A percentile compares a stretch with the other conserved stretches of the same genome.
Conservation (phyloP, 1,140 invertebrate species). For the Polypedilum pembai region DNA sequence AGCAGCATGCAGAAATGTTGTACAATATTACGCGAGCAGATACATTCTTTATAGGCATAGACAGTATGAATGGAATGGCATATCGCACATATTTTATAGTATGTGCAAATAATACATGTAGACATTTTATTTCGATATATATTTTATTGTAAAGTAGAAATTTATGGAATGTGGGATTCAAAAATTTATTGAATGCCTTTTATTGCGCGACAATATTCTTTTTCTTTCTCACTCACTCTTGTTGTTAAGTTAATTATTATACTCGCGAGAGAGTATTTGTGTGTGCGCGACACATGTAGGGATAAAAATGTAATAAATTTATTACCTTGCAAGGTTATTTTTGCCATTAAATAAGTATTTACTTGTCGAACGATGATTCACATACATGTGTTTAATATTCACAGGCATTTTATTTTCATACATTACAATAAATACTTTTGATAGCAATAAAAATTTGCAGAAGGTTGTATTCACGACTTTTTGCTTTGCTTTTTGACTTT, state of each 20-base stretch:
- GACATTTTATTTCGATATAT: too few relatives aligned
- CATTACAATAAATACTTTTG: too few relatives aligned
- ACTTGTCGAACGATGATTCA: too few relatives aligned
- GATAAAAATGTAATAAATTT: too few relatives aligned
- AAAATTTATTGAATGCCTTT: conserved; percentile 19
- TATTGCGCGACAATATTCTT: conserved; percentile 11
- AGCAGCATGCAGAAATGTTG: not conserved
- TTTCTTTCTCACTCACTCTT: not conserved
- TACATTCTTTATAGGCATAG: conserved; percentile 3
- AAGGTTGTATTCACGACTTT: too few relatives aligned
- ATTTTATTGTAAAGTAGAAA: not conserved
- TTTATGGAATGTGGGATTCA: conserved; percentile 17
- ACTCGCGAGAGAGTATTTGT: not conserved
- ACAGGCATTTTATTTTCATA: too few relatives aligned
- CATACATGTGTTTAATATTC: too few relatives aligned
- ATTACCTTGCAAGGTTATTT: too few relatives aligned
- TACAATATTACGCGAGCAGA: not conserved
- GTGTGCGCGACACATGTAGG: too few relatives aligned
- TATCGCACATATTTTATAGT: not conserved
- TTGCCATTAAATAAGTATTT: too few relatives aligned
- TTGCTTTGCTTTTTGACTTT: too few relatives aligned
- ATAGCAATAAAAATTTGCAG: too few relatives aligned
- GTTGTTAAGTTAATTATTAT: not conserved
- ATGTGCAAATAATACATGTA: not conserved
- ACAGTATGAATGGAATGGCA: not conserved